These are phyloP conservation scores for Cervus canadensis DNA, from an alignment of 2,113 vertebrate species.

Conservation along the genomic window DNA sequence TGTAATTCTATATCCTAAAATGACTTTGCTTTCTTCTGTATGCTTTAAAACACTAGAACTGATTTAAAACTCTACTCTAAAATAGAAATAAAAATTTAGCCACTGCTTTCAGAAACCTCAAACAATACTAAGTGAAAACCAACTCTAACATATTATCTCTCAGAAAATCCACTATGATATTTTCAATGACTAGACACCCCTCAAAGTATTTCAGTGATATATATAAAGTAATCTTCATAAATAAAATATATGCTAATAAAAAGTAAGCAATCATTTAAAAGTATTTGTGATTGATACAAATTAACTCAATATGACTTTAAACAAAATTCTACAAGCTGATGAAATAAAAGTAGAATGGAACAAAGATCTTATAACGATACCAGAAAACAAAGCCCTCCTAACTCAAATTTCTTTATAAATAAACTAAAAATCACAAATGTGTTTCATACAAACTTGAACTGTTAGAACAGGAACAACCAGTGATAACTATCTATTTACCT, in stretches of 20 bases:
- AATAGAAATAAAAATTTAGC: constrained; percentile 11
- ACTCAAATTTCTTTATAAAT: background rate
- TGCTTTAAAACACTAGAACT: background rate
- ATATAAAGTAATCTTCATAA: background rate
- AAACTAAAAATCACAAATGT: background rate
- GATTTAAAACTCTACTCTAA: background rate
- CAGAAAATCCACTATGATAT: background rate
- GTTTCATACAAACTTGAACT: background rate
- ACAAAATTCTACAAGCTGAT: background rate
- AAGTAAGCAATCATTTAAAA: background rate
- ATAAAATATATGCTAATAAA: constrained; percentile 13
- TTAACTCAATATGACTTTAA: background rate
- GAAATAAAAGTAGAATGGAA: constrained; percentile 3
- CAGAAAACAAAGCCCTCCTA: background rate
- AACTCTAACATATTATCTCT: background rate
- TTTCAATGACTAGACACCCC: background rate
- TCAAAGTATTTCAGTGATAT: background rate
- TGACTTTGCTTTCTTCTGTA: background rate
- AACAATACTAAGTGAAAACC: background rate
- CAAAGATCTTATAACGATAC: background rate
- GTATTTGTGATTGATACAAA: background rate
- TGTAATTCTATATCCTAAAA: background rate
- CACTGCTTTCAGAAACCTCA: constrained; percentile 10
- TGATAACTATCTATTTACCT: background rate
- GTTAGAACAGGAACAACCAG: background rate